A percentile compares a stretch with the other conserved stretches of the same genome.
These are phyloP conservation scores for Coelinius sp. DNA, from an alignment of 2,888 invertebrate species.

Conservation along the genomic window DNA sequence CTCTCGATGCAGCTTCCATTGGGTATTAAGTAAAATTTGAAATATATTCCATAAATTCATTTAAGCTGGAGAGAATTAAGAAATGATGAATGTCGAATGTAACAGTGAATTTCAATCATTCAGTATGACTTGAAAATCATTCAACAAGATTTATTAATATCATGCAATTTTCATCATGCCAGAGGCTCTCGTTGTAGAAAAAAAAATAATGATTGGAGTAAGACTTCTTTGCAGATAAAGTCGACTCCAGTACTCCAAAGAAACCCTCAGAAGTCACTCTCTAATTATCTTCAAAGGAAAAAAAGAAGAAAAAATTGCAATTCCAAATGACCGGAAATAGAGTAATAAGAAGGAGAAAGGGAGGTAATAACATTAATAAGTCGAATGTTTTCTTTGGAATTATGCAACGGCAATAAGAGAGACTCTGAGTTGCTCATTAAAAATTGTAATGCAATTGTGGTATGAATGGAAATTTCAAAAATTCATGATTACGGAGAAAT, in stretches of 20 bases:
- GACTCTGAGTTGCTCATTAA: background rate
- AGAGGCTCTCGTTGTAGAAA: too few species aligned
- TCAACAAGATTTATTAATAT: too few species aligned
- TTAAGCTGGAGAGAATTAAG: too few species aligned
- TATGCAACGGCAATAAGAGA: background rate
- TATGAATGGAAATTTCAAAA: background rate
- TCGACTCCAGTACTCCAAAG: background rate
- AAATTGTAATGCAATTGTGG: constrained; percentile 2
- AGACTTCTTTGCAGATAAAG: background rate
- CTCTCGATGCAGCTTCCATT: background rate
- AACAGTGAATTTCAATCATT: too few species aligned
- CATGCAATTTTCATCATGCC: background rate
- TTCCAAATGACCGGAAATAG: background rate
- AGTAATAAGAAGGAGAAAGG: background rate
- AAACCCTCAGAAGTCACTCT: background rate
- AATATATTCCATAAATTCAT: too few species aligned
- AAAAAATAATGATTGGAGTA: background rate
- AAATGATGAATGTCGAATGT: too few species aligned
- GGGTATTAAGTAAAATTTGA: background rate
- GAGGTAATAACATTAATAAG: background rate
- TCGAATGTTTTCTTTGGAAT: background rate
- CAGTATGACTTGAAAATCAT: too few species aligned
- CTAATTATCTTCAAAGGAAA: background rate
- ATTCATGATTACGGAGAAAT: background rate
- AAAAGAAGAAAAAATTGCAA: background rate